These are phyloP conservation scores for Artemia sinica DNA, from an alignment of 2,888 invertebrate species.

Conservation along the genomic window DNA sequence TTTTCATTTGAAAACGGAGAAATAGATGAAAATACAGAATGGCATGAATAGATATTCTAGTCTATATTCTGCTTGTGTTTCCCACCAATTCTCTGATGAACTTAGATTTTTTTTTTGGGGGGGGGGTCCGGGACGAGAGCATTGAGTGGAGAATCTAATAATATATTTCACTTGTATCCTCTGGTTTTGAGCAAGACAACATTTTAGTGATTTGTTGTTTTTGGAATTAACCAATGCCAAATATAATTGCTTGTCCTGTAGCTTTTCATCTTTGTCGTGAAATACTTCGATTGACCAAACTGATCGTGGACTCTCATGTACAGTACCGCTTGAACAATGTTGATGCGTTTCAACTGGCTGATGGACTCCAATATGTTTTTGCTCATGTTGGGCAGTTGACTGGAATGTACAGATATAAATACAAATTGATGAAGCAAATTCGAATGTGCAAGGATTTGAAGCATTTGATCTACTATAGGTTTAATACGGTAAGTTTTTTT, in stretches of 20 bases:
- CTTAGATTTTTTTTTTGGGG: no score
- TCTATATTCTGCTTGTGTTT: no score
- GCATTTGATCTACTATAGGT: slow-evolving; percentile 95
- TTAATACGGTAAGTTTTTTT: slow-evolving; percentile 60
- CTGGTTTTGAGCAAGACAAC: no score
- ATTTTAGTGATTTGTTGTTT: no score
- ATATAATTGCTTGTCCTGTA: slow-evolving; percentile 31
- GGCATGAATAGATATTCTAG: no score
- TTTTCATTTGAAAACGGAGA: no score
- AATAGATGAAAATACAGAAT: no score
- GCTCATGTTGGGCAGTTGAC: slow-evolving; percentile 98
- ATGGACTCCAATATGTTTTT: slow-evolving; percentile 96
- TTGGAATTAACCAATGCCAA: neutral
- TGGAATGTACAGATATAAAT: slow-evolving; percentile 98
- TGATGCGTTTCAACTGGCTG: slow-evolving; percentile 94
- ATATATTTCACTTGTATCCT: no score
- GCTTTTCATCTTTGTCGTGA: slow-evolving; percentile 98
- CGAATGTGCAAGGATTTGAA: slow-evolving; percentile 99
- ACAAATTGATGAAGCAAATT: slow-evolving; percentile 95
- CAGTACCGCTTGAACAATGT: slow-evolving; percentile 98
- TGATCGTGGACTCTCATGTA: slow-evolving; percentile 97
- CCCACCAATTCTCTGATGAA: no score
- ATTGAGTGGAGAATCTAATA: no score
- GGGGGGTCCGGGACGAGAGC: no score
- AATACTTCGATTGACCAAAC: slow-evolving; percentile 89